Conservation (phyloP, 2,888 invertebrate genomes). For the Scaptomyza cyrtandrae region DNA sequence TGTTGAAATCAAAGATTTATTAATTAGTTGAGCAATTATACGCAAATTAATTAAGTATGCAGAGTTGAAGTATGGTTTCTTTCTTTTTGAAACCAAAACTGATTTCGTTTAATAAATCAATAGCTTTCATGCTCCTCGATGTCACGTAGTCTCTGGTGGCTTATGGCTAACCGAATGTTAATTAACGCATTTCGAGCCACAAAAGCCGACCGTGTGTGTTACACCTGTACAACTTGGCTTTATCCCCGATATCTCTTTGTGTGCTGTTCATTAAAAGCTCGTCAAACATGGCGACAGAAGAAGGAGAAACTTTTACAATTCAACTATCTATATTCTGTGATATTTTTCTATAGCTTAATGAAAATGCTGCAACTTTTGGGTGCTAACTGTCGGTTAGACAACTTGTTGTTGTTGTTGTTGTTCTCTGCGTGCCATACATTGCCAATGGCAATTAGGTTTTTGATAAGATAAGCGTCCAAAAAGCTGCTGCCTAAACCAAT, state of each 20-base stretch:
- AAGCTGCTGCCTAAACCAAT: slow-evolving; percentile 78
- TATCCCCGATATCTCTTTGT: slow-evolving; percentile 6
- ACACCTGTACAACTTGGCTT: slow-evolving; percentile 26
- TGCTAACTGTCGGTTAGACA: slow-evolving; percentile 55
- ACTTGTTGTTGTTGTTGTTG: slow-evolving; percentile 17
- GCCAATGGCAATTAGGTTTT: slow-evolving; percentile 74
- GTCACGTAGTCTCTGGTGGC: slow-evolving; percentile 40
- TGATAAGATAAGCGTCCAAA: slow-evolving; percentile 75
- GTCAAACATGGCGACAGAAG: slow-evolving; percentile 52
- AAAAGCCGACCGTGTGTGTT: slow-evolving; percentile 18
- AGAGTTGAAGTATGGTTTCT: not conserved
- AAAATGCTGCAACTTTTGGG: slow-evolving; percentile 55
- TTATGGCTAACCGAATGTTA: slow-evolving; percentile 52
- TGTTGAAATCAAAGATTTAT: not conserved
- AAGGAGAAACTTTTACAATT: slow-evolving; percentile 24
- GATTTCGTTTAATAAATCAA: slow-evolving; percentile 7
- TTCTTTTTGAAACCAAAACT: not conserved
- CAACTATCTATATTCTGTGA: slow-evolving; percentile 19
- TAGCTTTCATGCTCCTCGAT: not conserved
- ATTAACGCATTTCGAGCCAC: slow-evolving; percentile 56
- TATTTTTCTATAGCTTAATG: slow-evolving; percentile 12
- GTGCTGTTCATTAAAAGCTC: slow-evolving; percentile 70
- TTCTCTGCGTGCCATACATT: slow-evolving; percentile 30
- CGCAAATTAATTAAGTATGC: not conserved
- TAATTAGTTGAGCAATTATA: not conserved